Conservation (phyloP, 2,888 invertebrate genomes). For the Lithophane leautieri region DNA sequence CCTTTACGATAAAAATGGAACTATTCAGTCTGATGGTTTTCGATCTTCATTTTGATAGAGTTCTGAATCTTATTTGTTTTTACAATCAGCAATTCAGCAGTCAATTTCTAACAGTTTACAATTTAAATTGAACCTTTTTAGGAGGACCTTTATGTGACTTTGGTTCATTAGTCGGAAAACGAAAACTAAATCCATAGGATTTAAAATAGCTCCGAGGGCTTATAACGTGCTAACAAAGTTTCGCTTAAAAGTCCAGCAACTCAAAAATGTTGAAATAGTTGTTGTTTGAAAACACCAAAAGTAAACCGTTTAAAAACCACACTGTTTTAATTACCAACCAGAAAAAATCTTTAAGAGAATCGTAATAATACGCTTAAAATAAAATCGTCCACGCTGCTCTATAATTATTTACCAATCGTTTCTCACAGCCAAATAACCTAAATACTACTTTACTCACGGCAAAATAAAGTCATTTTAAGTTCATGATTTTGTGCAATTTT, state of each 20-base stretch:
- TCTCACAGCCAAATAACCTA: conserved; percentile 43
- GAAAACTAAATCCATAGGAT: neutral
- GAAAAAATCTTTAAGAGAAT: neutral
- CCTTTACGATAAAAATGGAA: neutral
- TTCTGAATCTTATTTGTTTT: neutral
- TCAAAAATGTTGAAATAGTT: neutral
- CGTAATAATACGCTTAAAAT: conserved; percentile 25
- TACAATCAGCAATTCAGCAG: neutral
- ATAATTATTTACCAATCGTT: conserved; percentile 57
- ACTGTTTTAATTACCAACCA: conserved; percentile 13
- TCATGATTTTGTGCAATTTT: conserved; percentile 53
- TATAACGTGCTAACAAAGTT: neutral
- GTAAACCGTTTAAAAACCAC: neutral
- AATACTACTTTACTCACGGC: conserved; percentile 29
- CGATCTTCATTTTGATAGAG: neutral
- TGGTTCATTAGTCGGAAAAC: neutral
- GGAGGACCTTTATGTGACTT: neutral
- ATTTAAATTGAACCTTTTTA: neutral
- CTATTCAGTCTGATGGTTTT: neutral
- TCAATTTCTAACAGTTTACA: neutral
- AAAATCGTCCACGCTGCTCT: conserved; percentile 23
- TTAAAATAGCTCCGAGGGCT: neutral
- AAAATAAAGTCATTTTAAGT: conserved; percentile 40
- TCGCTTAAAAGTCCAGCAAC: neutral
- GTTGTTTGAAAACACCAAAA: neutral